Conservation (phyloP, 2,797 vertebrate genomes). For the Myotis pilosus region DNA sequence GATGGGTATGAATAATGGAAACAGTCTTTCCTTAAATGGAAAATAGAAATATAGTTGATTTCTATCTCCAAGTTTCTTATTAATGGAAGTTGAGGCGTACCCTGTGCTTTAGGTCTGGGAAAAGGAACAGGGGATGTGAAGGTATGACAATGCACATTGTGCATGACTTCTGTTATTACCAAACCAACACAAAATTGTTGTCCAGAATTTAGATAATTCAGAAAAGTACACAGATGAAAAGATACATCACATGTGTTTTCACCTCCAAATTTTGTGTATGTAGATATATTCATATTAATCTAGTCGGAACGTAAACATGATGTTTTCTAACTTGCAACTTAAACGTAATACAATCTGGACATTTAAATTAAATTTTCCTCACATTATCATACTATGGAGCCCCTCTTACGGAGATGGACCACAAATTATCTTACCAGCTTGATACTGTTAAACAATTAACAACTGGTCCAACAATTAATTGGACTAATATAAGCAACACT, state of each 20-base stretch:
- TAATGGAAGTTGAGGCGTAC: neutral
- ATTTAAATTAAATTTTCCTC: constrained; percentile 28
- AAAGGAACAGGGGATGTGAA: neutral
- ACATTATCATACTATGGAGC: neutral
- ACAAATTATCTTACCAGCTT: neutral
- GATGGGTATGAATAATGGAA: constrained; percentile 20
- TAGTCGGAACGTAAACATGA: neutral
- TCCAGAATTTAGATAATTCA: neutral
- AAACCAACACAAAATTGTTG: neutral
- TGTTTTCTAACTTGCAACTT: neutral
- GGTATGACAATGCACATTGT: neutral
- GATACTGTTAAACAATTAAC: neutral
- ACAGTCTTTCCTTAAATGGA: constrained; percentile 26
- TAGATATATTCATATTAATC: neutral
- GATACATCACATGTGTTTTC: neutral
- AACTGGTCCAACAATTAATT: neutral
- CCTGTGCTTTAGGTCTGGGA: neutral
- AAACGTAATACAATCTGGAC: neutral
- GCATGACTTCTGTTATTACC: neutral
- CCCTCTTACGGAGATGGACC: neutral
- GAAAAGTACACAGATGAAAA: constrained; percentile 29
- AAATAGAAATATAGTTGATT: constrained; percentile 22
- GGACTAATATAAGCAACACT: neutral
- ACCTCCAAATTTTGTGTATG: neutral
- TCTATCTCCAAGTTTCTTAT: neutral